Evolutionary conservation across 2,113 vertebrate species (phyloP).

Genomic region (Lanius collurio): DNA sequence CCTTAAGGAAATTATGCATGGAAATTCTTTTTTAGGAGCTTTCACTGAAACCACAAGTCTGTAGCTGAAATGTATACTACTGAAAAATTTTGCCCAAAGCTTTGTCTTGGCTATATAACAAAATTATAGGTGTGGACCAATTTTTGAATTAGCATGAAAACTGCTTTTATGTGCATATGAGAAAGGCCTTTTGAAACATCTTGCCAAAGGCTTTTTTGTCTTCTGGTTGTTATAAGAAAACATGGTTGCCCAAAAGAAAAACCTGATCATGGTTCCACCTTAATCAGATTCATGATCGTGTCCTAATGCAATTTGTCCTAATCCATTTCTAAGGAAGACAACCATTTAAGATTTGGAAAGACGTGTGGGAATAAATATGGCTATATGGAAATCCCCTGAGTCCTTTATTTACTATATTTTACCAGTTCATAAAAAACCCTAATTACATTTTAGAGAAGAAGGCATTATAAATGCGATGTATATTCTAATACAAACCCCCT

Average conservation of each 20-base stretch:
- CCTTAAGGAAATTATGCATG: constrained; percentile 63
- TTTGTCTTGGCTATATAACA: constrained; percentile 67
- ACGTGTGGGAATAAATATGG: constrained; percentile 88
- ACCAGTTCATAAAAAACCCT: constrained; percentile 89
- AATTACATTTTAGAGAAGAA: constrained; percentile 86
- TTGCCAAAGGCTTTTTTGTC: constrained; percentile 83
- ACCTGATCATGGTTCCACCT: constrained; percentile 87
- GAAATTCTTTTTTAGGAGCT: constrained; percentile 66
- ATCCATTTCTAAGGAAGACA: constrained; percentile 96
- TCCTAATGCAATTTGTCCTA: constrained; percentile 97
- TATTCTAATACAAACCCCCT: constrained; percentile 45
- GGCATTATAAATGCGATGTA: constrained; percentile 39
- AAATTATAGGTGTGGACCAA: constrained; percentile 71
- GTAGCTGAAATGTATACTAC: constrained; percentile 46
- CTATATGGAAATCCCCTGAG: constrained; percentile 87
- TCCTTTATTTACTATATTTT: constrained; percentile 90
- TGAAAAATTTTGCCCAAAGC: constrained; percentile 63
- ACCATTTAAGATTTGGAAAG: constrained; percentile 95
- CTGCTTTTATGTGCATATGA: constrained; percentile 66
- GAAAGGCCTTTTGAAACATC: constrained; percentile 77
- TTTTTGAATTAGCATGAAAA: constrained; percentile 73
- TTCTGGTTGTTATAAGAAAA: constrained; percentile 84
- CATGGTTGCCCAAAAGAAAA: constrained; percentile 85
- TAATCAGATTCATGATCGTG: constrained; percentile 97
- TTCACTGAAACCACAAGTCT: constrained; percentile 58